These are phyloP conservation scores for Hyposoter didymator DNA, from an alignment of 2,888 invertebrate genomes.

Conservation along the genomic window DNA sequence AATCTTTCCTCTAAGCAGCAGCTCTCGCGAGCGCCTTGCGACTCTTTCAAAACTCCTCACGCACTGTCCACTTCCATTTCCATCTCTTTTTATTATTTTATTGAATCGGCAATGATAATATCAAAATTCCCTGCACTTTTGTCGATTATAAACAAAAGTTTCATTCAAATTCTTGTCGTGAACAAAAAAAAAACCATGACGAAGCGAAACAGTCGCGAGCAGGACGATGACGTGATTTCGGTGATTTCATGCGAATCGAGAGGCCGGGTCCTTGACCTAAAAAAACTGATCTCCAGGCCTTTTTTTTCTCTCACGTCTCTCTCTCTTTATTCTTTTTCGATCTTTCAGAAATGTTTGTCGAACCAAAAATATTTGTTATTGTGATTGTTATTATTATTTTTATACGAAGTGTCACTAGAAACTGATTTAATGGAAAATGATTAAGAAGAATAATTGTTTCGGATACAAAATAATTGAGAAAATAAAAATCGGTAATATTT, in stretches of 20 bases:
- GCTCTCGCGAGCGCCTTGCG: constrained; percentile 71
- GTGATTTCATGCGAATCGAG: constrained; percentile 36
- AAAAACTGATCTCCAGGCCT: constrained; percentile 23
- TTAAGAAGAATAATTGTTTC: not conserved
- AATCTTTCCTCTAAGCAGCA: constrained; percentile 81
- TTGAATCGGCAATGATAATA: constrained; percentile 10
- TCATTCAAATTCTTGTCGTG: not conserved
- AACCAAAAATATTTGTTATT: constrained; percentile 55
- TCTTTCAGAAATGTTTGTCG: constrained; percentile 40
- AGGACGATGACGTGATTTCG: constrained; percentile 59
- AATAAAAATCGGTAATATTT: not conserved
- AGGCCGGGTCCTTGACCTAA: constrained; percentile 51
- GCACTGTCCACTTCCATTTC: constrained; percentile 32
- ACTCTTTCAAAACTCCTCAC: constrained; percentile 56
- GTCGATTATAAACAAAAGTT: constrained; percentile 4
- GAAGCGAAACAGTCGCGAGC: constrained; percentile 13
- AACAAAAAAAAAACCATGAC: constrained; percentile 25
- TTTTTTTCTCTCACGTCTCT: not conserved
- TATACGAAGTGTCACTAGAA: not conserved
- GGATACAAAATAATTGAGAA: not conserved
- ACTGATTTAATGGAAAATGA: not conserved
- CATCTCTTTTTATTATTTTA: constrained; percentile 18
- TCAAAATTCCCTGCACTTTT: not conserved
- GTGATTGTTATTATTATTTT: constrained; percentile 20
- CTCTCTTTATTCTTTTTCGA: constrained; percentile 25